Evolutionary conservation across 2,888 invertebrate species (phyloP).

Genomic region (Xylophagus ater): DNA sequence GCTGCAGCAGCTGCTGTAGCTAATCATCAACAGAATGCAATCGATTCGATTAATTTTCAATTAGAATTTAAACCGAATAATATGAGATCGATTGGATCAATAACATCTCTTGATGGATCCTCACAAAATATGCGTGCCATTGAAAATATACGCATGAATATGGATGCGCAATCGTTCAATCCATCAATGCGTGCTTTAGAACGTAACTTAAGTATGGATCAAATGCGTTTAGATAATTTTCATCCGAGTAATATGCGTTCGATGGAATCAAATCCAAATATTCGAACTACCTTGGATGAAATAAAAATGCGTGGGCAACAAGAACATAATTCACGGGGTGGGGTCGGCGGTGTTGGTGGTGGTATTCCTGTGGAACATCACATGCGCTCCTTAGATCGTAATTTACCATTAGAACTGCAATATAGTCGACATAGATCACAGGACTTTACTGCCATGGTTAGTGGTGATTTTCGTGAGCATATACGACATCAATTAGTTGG

Average conservation of each 20-base stretch:
- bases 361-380: slow-evolving; percentile 34
- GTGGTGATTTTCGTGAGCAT: slow-evolving; percentile 37
- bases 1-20: slow-evolving; percentile 23
- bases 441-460: slow-evolving; percentile 17
- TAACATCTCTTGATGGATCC: slow-evolving; percentile 20
- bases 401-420: slow-evolving; percentile 36
- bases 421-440: slow-evolving; percentile 38
- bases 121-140: slow-evolving; percentile 18
- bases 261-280: slow-evolving; percentile 22
- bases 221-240: slow-evolving; percentile 20
- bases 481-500: slow-evolving; percentile 33
- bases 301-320: slow-evolving; percentile 16
- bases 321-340: slow-evolving; percentile 24
- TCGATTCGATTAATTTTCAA: slow-evolving; percentile 16
- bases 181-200: slow-evolving; percentile 23
- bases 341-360: slow-evolving; percentile 20
- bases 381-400: slow-evolving; percentile 39
- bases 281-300: slow-evolving; percentile 17
- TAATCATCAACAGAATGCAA: slow-evolving; percentile 12
- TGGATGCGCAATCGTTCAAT: slow-evolving; percentile 11
- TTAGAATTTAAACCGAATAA: slow-evolving; percentile 19
- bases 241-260: slow-evolving; percentile 15
- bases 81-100: slow-evolving; percentile 20
- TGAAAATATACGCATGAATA: slow-evolving; percentile 16
- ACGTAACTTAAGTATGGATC: slow-evolving; percentile 32